These are phyloP conservation scores for Cartodere bifasciata DNA, from an alignment of 2,888 invertebrate species.

Conservation along the genomic window DNA sequence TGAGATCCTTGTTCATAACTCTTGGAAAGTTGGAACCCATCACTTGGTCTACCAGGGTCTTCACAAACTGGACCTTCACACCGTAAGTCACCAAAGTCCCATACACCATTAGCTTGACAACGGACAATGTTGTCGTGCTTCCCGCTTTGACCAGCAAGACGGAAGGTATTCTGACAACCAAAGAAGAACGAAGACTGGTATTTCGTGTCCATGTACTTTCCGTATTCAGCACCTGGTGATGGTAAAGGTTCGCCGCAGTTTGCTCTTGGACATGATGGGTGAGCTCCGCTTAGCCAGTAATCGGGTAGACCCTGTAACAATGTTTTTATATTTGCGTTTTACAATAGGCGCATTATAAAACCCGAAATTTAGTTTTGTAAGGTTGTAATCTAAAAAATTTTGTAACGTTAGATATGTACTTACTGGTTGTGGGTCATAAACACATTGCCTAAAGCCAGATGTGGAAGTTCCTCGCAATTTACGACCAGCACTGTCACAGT, in stretches of 20 bases:
- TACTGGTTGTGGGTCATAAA: conserved; percentile 83
- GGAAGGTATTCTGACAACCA: conserved; percentile 92
- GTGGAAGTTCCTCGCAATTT: conserved; percentile 69
- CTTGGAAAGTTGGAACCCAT: conserved; percentile 74
- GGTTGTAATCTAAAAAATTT: too few species aligned
- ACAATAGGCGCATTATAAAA: too few species aligned
- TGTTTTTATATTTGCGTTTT: too few species aligned
- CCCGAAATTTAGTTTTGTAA: conserved; percentile 1
- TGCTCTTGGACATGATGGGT: conserved; percentile 75
- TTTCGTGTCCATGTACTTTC: conserved; percentile 74
- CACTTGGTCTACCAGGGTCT: conserved; percentile 88
- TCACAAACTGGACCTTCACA: conserved; percentile 96
- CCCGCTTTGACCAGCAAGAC: conserved; percentile 82
- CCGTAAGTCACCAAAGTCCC: conserved; percentile 93
- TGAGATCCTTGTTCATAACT: conserved; percentile 84
- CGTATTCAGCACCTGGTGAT: conserved; percentile 89
- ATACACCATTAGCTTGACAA: conserved; percentile 84
- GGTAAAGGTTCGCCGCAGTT: conserved; percentile 88
- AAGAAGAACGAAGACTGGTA: conserved; percentile 92
- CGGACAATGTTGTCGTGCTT: conserved; percentile 85
- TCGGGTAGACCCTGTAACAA: conserved; percentile 67
- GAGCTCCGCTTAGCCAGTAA: conserved; percentile 79
- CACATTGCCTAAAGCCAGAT: conserved; percentile 83
- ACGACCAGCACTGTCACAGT: conserved; percentile 66
- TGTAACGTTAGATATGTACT: conserved; percentile 19